A percentile compares a stretch with the other conserved stretches of the same genome.
These are phyloP conservation scores for Agrochola litura DNA, from an alignment of 2,888 invertebrate species.

Conservation along the genomic window DNA sequence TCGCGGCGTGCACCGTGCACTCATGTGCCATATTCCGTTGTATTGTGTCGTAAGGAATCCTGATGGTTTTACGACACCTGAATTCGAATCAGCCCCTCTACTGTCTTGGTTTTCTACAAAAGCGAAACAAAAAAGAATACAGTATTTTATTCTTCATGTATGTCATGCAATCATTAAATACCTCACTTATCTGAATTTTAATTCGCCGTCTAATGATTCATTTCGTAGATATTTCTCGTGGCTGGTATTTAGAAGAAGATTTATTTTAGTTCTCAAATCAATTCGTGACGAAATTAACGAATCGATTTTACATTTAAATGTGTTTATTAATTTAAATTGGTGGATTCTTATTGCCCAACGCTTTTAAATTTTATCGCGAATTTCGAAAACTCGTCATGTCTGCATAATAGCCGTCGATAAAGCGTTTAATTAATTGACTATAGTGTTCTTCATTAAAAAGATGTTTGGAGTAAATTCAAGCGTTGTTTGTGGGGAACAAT, in stretches of 20 bases:
- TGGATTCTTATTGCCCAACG: constrained; percentile 54
- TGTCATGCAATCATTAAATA: constrained; percentile 30
- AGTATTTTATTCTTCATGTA: constrained; percentile 22
- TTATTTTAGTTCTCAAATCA: constrained; percentile 59
- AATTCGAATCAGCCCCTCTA: constrained; percentile 42
- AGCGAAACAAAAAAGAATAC: constrained; percentile 14
- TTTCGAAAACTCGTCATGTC: constrained; percentile 50
- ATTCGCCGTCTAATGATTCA: constrained; percentile 53
- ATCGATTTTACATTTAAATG: constrained; percentile 62
- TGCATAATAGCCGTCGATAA: constrained; percentile 39
- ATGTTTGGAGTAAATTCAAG: constrained; percentile 46
- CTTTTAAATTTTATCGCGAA: constrained; percentile 54
- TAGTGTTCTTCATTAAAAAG: constrained; percentile 40
- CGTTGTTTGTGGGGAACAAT: constrained; percentile 56
- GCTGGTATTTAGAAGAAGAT: constrained; percentile 50
- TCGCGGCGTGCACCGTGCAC: constrained; percentile 63
- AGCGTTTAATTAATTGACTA: constrained; percentile 48
- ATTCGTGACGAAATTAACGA: constrained; percentile 61
- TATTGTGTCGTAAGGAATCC: constrained; percentile 56
- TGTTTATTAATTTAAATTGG: constrained; percentile 60
- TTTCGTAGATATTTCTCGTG: constrained; percentile 41
- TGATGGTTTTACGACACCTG: constrained; percentile 64
- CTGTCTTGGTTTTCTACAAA: not conserved
- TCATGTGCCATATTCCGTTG: constrained; percentile 58
- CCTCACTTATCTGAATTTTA: constrained; percentile 39